These are phyloP conservation scores for Irena cyanogastra DNA, from an alignment of 2,113 vertebrate genomes.

Conservation along the genomic window DNA sequence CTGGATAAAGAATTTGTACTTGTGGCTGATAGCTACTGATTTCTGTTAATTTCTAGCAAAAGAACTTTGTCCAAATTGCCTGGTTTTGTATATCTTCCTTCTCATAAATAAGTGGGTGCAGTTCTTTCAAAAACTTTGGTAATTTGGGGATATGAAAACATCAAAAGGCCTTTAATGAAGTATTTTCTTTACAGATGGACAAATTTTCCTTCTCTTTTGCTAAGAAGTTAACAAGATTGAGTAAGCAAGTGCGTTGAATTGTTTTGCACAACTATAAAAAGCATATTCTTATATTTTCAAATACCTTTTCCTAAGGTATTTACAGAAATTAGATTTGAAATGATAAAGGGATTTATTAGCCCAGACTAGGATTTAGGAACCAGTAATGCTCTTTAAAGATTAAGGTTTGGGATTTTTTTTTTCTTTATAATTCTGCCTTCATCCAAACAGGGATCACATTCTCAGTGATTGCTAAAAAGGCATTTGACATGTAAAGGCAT, in stretches of 20 bases:
- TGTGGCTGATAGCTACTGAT: background rate
- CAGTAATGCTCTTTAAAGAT: conserved; percentile 23
- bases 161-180: background rate
- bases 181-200: background rate
- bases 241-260: background rate
- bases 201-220: background rate
- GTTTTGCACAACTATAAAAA: background rate
- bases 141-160: background rate
- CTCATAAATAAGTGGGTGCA: background rate
- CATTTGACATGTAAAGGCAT: background rate
- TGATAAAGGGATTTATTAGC: background rate
- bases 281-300: background rate
- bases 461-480: background rate
- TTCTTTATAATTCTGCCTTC: background rate
- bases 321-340: background rate
- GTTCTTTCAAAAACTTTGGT: background rate
- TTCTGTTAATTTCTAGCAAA: background rate
- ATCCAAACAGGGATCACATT: background rate
- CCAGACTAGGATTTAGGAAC: background rate
- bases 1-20: background rate
- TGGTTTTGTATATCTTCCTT: background rate
- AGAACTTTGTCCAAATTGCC: background rate
- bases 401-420: background rate
- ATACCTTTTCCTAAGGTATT: background rate
- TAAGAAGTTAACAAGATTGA: background rate